Evolutionary conservation across 2,888 invertebrate species (phyloP).

Genomic region (Cenopis cana): DNA sequence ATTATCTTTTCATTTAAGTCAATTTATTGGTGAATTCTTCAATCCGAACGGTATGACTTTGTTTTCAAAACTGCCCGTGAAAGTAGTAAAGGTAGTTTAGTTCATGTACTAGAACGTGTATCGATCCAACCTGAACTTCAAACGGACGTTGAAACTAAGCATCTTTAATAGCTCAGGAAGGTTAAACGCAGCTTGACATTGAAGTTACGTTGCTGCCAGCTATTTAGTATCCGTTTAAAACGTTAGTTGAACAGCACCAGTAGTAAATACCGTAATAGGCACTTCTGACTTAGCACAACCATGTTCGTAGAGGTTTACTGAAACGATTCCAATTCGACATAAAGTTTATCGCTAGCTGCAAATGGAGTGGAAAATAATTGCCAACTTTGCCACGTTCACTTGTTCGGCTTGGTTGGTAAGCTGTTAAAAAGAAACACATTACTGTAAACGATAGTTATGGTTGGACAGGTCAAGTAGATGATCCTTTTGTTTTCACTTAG

Average conservation of each 20-base stretch:
- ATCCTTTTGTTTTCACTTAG: no score
- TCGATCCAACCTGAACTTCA: background rate
- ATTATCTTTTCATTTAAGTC: no score
- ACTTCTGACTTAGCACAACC: conserved; percentile 15
- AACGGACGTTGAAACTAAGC: background rate
- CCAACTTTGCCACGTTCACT: background rate
- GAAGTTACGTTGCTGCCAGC: background rate
- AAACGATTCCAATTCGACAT: conserved; percentile 67
- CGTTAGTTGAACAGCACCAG: conserved; percentile 15
- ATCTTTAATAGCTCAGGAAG: background rate
- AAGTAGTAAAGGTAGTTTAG: background rate
- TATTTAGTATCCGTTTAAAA: conserved; percentile 10
- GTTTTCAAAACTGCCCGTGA: background rate
- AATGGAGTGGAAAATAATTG: conserved; percentile 3
- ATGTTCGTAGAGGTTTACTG: conserved; percentile 16
- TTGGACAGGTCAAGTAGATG: background rate
- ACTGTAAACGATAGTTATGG: background rate
- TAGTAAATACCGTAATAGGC: conserved; percentile 22
- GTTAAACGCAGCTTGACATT: conserved; percentile 16
- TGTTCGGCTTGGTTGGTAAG: background rate
- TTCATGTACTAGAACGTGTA: background rate
- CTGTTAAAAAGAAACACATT: background rate
- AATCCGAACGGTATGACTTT: background rate
- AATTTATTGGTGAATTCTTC: no score
- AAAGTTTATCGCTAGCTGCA: conserved; percentile 61